Percentiles rank a stretch among this genome's conserved stretches.
Evolutionary conservation across 2,888 invertebrate genomes (phyloP).

Genomic region (Eupithecia centaureata): DNA sequence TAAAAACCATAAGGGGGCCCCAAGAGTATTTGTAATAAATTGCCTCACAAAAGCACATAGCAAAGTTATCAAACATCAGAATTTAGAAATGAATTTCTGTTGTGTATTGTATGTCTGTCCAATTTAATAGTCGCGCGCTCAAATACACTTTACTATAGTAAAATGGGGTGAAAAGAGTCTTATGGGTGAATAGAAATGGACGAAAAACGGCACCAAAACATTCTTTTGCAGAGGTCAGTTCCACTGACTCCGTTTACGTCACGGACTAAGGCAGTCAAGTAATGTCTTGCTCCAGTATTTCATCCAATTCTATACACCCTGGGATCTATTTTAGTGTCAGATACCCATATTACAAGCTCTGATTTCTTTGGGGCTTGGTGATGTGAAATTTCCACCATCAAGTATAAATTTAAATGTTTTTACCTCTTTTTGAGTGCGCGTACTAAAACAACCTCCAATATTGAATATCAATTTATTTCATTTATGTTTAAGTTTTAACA

Average conservation of each 20-base stretch:
- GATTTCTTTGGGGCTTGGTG: neutral
- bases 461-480: constrained; percentile 30
- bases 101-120: constrained; percentile 11
- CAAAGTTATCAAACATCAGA: neutral
- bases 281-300: too few species aligned
- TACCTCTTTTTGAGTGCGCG: constrained; percentile 19
- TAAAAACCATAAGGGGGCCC: neutral
- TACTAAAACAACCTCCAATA: constrained; percentile 17
- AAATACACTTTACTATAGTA: neutral
- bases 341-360: neutral
- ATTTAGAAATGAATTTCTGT: constrained; percentile 9
- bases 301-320: too few species aligned
- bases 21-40: neutral
- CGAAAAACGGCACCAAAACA: too few species aligned
- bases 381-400: neutral
- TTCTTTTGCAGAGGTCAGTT: too few species aligned
- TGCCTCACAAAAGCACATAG: constrained; percentile 19
- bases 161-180: too few species aligned
- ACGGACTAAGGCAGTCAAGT: too few species aligned
- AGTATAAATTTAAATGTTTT: neutral
- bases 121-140: neutral
- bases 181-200: too few species aligned
- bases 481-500: constrained; percentile 30
- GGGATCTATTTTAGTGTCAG: too few species aligned
- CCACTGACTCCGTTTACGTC: too few species aligned